Base-by-base conservation (phyloP, 2,888 invertebrate genomes). In the Ochropacha duplaris region DNA sequence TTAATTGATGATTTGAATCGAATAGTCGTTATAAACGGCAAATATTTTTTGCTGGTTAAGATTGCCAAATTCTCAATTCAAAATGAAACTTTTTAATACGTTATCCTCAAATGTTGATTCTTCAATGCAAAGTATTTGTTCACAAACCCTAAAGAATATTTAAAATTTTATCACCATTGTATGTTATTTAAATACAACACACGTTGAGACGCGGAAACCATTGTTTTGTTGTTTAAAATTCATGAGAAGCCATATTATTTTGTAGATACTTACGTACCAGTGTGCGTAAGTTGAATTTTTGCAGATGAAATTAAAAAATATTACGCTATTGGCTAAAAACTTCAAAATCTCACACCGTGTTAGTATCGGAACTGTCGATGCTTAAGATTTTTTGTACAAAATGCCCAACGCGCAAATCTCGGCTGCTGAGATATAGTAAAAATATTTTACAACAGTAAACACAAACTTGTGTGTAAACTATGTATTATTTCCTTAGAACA, bases 141-240 rank as follows among this genome's bases (percentile, higher is more conserved):
- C 69, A 72, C 71, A 68, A 72, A 70, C 71, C 62, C 68, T n/a
- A 36, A 36, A 36, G 31, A 12, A 11, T 36, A 57, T 66, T 65
- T 64, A 60, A 64, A 60, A 61, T 57, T 66, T 69, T 70, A 72
- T 74, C 74, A 69, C 22, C 63, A 75, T 73, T 74, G 69, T 74
- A 63, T 57, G 59, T 67, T 71, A 70, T 83, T 83, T 75, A 76
- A 78, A 86, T 70, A 58, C 87, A 61, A 66, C 60, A 73, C 86
- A 83, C 84, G 83, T 83, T 75, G 71, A 57, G 63, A 71, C 67
- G 74, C 78, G 72, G 73, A 79, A 78, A 76, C 83, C 78, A 81
- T 86, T 85, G 84, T 83, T 78, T 72, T 76, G 59, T 57, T 81
- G 74, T 84, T 88, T 86, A 82, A 85, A 83, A 88, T 88, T 88